Conservation (phyloP, 2,113 vertebrate species). For the Electrona antarctica region DNA sequence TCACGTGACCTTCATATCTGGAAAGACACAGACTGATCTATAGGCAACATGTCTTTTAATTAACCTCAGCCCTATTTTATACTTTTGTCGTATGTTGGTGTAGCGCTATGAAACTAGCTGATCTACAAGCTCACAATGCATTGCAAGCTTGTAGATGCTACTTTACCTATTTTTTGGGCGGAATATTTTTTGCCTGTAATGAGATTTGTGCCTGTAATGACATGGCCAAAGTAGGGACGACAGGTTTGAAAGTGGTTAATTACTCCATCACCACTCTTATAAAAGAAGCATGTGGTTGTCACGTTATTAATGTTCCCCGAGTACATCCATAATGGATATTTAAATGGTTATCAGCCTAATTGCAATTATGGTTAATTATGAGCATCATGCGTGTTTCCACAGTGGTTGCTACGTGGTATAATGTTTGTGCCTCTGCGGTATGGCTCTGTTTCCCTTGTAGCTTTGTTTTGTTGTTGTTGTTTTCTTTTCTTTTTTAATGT, state of each 20-base stretch:
- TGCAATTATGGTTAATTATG: slow-evolving; percentile 60
- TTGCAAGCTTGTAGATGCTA: no score
- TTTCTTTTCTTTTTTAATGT: slow-evolving; percentile 54
- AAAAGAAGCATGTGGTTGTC: slow-evolving; percentile 40
- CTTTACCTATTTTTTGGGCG: no score
- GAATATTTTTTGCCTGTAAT: no score
- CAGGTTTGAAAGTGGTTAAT: neutral
- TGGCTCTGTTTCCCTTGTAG: slow-evolving; percentile 19
- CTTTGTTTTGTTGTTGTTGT: neutral
- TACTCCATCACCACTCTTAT: slow-evolving; percentile 28
- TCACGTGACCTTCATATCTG: slow-evolving; percentile 21
- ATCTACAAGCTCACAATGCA: no score
- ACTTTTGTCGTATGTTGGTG: no score
- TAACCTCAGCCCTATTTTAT: no score
- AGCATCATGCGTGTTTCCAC: slow-evolving; percentile 48
- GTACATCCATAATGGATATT: slow-evolving; percentile 52
- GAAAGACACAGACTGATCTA: slow-evolving; percentile 19
- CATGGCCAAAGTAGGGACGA: no score
- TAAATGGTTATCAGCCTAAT: slow-evolving; percentile 53
- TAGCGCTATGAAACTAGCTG: no score
- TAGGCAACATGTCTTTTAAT: slow-evolving; percentile 34
- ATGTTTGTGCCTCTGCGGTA: slow-evolving; percentile 37
- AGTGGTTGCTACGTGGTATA: slow-evolving; percentile 34
- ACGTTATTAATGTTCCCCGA: slow-evolving; percentile 56
- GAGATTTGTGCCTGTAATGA: no score